Percentiles rank a stretch among this genome's conserved stretches.
Evolutionary conservation across 2,888 invertebrate species (phyloP).

Genomic region (Eupithecia subfuscata): DNA sequence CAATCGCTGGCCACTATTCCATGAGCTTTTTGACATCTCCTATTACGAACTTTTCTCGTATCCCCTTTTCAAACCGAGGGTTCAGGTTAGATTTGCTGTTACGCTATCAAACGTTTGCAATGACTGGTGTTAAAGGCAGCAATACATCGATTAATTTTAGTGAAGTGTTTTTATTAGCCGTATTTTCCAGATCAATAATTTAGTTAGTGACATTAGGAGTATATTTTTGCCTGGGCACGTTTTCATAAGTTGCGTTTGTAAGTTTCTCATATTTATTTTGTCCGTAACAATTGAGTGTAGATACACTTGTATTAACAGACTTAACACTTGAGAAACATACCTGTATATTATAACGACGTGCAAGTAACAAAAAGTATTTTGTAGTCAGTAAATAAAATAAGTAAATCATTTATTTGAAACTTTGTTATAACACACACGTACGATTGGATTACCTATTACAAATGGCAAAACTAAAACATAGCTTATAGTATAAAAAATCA

Average conservation of each 20-base stretch:
- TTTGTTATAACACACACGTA: too few species aligned
- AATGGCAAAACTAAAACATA: too few species aligned
- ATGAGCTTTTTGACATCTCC: conserved; percentile 61
- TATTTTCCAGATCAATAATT: not conserved
- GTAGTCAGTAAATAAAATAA: too few species aligned
- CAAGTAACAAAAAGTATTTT: not conserved
- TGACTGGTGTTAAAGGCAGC: conserved; percentile 37
- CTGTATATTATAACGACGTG: not conserved
- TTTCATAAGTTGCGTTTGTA: not conserved
- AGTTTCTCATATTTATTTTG: not conserved
- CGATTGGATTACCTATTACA: too few species aligned
- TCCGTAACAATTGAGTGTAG: not conserved
- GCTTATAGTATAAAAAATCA: too few species aligned
- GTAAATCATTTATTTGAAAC: too few species aligned
- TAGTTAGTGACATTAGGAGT: not conserved
- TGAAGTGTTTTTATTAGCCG: conserved; percentile 51
- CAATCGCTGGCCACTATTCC: conserved; percentile 61
- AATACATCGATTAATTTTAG: conserved; percentile 38
- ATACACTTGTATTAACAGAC: not conserved
- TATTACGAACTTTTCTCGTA: conserved; percentile 34
- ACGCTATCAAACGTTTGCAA: conserved; percentile 53
- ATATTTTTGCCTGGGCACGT: not conserved
- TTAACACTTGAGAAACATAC: not conserved
- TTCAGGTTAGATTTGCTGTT: conserved; percentile 53
- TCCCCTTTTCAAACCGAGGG: conserved; percentile 47